Evolutionary conservation across 2,888 invertebrate genomes (phyloP).

Genomic region (Hydraecia micacea): DNA sequence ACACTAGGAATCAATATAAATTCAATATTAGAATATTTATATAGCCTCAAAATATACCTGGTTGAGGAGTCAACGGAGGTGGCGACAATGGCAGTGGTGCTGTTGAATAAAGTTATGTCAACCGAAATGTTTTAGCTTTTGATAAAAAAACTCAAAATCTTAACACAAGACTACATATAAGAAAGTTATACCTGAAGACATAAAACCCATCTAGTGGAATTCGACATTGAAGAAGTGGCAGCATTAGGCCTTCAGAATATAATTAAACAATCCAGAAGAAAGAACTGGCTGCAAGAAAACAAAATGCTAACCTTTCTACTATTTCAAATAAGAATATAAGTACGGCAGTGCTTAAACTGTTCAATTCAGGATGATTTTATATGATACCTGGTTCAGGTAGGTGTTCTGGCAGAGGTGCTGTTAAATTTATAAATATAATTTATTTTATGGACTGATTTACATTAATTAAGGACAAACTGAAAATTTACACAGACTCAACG

Average conservation of each 20-base stretch:
- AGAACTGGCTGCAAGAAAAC: background rate
- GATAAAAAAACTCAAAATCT: background rate
- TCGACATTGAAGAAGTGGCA: background rate
- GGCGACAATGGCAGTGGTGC: background rate
- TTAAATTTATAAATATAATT: background rate
- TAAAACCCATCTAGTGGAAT: background rate
- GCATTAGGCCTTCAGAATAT: background rate
- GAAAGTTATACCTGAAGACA: background rate
- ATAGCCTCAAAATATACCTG: background rate
- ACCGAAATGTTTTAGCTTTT: background rate
- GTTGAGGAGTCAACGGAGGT: background rate
- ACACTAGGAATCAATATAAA: background rate
- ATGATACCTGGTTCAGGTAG: conserved; percentile 1
- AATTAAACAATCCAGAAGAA: background rate
- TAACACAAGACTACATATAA: background rate
- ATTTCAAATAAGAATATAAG: background rate
- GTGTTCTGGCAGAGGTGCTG: conserved; percentile 8
- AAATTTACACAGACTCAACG: background rate
- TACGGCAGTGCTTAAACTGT: background rate
- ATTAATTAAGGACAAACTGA: too few species aligned
- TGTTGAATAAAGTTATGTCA: background rate
- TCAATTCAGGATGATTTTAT: background rate
- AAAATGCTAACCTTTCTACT: background rate
- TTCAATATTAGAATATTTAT: background rate
- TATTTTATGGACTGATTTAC: background rate